Percentiles rank a stretch among this genome's conserved stretches.
phyloP scores from a whole-genome alignment of 1,140 invertebrate species.

The Lordiphosa clarofinis region DNA sequence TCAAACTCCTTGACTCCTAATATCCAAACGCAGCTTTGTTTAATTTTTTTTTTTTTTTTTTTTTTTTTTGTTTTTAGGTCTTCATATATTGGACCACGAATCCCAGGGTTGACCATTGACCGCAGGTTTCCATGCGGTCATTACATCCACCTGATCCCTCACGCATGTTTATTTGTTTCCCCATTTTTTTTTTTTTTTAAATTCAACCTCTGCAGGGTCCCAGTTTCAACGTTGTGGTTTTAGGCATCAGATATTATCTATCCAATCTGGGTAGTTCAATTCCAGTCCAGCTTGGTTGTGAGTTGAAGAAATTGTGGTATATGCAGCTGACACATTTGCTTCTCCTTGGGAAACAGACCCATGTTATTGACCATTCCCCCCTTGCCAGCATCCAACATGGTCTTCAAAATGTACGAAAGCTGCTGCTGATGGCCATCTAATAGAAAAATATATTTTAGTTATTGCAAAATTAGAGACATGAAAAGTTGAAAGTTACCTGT shows the following conservation, averaged over 20 bases:
- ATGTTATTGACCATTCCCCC: constrained; percentile 38
- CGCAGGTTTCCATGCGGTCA: no score
- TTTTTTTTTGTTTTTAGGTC: no score
- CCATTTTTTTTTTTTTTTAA: no score
- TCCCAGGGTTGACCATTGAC: no score
- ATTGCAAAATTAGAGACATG: no score
- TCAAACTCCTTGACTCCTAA: constrained; percentile 54
- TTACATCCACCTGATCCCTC: no score
- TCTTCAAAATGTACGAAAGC: constrained; percentile 65
- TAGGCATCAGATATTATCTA: no score
- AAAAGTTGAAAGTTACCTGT: constrained; percentile 41
- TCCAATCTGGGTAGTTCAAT: constrained; percentile 53
- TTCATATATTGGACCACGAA: no score
- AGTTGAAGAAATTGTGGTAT: constrained; percentile 55
- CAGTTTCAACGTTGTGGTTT: no score
- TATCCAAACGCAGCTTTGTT: constrained; percentile 47
- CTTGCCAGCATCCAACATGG: constrained; percentile 35
- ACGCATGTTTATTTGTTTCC: no score
- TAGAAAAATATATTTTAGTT: constrained; percentile 62
- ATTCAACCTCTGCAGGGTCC: no score
- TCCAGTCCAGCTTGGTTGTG: constrained; percentile 66
- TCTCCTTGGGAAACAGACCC: constrained; percentile 63
- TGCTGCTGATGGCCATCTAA: constrained; percentile 47
- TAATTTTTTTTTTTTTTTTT: no score
- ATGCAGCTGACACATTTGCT: constrained; percentile 58